A percentile compares a stretch with the other conserved stretches of the same genome.
Evolutionary conservation across 37 sponge, comb jelly and placozoan genomes (phyloP).

Genomic region (Halichondria panicea): DNA sequence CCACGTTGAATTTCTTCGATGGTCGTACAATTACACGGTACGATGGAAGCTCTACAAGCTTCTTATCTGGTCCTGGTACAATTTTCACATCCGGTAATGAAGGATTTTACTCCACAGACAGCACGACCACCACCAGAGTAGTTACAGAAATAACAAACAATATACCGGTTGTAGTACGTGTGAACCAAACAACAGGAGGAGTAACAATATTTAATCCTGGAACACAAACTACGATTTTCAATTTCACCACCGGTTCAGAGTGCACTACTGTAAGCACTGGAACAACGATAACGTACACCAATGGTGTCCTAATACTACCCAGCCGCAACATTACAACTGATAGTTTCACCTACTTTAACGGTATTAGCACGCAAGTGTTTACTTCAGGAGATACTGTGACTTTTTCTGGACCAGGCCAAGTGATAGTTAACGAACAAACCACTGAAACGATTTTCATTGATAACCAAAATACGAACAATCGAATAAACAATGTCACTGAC

Average conservation of each 20-base stretch:
- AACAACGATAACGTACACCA: background rate
- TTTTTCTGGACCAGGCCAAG: conserved; percentile 8
- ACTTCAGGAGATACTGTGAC: background rate
- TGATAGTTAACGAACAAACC: background rate
- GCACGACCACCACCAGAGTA: no score
- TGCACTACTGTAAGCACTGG: background rate
- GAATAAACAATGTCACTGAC: no score
- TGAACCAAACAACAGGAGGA: background rate
- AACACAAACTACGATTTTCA: background rate
- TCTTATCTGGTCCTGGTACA: conserved; percentile 10
- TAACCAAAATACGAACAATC: background rate
- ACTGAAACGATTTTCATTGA: conserved; percentile 1
- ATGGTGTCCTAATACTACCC: no score
- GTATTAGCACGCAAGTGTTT: background rate
- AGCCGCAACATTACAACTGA: no score
- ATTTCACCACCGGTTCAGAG: background rate
- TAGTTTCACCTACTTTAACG: no score
- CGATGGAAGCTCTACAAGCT: background rate
- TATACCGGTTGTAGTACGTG: no score
- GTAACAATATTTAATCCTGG: background rate
- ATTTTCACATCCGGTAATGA: background rate
- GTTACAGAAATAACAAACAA: no score
- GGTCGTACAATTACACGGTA: background rate
- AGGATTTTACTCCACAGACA: background rate
- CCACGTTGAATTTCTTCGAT: background rate